Conservation (phyloP, 2,113 vertebrate genomes). For the Fregata magnificens region DNA sequence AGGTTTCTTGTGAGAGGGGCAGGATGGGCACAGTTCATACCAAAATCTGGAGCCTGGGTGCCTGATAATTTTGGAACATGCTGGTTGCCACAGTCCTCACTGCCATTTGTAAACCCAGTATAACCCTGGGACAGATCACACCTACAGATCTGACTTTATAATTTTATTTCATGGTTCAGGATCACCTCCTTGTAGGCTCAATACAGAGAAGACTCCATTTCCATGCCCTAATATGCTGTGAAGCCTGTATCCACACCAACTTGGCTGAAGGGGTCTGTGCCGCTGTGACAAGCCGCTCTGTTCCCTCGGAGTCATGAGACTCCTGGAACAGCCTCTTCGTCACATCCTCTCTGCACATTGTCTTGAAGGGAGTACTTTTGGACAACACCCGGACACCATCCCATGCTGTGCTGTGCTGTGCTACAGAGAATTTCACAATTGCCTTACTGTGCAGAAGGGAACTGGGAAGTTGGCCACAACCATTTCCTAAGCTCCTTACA, state of each 20-base stretch:
- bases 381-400: not conserved
- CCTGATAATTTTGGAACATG: not conserved
- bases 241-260: not conserved
- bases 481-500: constrained; percentile 1
- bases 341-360: not conserved
- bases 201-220: not conserved
- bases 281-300: not conserved
- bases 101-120: not conserved
- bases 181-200: not conserved
- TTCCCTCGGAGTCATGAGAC: not conserved
- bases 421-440: constrained; percentile 12
- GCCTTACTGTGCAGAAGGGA: constrained; percentile 5
- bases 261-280: not conserved
- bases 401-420: constrained; percentile 4
- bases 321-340: not conserved
- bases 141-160: not conserved
- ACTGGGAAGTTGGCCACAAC: not conserved
- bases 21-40: not conserved
- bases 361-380: not conserved
- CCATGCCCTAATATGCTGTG: not conserved
- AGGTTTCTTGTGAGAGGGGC: not conserved
- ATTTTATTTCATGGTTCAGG: not conserved
- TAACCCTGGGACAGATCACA: not conserved
- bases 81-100: not conserved
- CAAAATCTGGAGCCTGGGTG: not conserved